phyloP scores from a whole-genome alignment of 1,140 invertebrate species.

The Aphis gossypii region DNA sequence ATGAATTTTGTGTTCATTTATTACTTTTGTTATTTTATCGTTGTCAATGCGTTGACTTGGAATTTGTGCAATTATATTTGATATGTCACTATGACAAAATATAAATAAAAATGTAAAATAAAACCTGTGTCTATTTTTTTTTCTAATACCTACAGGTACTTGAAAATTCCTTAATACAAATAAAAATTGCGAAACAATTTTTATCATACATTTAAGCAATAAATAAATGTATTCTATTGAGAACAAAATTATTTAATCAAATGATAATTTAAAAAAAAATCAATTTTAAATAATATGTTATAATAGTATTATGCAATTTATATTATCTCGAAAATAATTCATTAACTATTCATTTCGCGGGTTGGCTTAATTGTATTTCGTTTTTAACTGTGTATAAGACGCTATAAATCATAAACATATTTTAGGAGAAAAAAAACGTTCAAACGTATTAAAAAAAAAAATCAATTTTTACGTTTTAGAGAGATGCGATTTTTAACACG shows the following conservation, averaged over 20 bases:
- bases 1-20: background rate
- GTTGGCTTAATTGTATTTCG: background rate
- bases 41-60: no score
- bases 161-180: background rate
- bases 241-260: background rate
- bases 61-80: background rate
- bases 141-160: background rate
- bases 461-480: background rate
- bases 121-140: background rate
- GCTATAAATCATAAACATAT: background rate
- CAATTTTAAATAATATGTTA: background rate
- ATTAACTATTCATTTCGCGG: background rate
- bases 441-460: background rate
- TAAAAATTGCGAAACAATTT: background rate
- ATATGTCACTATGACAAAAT: background rate
- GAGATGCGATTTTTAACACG: background rate
- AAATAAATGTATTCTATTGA: background rate
- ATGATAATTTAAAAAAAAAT: background rate
- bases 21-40: background rate
- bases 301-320: background rate
- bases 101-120: conserved; percentile 3
- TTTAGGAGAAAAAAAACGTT: background rate
- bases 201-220: background rate
- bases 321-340: background rate
- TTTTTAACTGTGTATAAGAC: background rate